These are phyloP conservation scores for Umimayanthus kanabou DNA, from an alignment of 92 coral and sea anemone genomes.

Conservation along the genomic window DNA sequence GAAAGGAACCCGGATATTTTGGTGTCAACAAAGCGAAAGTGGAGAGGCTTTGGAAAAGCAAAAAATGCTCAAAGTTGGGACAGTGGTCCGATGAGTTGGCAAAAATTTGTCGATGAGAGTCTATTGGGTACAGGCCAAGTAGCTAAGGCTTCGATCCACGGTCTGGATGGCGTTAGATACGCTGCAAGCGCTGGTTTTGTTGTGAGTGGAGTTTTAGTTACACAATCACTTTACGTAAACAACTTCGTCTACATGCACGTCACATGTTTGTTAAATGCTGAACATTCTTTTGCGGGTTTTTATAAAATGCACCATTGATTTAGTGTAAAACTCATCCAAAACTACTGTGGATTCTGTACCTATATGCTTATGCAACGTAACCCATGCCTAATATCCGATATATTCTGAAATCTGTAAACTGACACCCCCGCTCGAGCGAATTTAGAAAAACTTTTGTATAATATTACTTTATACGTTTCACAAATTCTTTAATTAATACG, in stretches of 20 bases:
- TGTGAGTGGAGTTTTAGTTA: conserved; percentile 45
- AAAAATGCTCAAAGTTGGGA: background rate
- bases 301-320: too few relatives aligned
- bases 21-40: background rate
- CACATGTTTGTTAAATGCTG: too few relatives aligned
- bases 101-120: conserved; percentile 93
- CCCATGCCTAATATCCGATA: too few relatives aligned
- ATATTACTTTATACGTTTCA: too few relatives aligned
- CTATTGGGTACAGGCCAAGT: conserved; percentile 96
- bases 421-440: too few relatives aligned
- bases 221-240: background rate
- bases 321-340: background rate
- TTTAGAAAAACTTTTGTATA: too few relatives aligned
- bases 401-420: too few relatives aligned
- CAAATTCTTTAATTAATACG: too few relatives aligned
- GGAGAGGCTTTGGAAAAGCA: too few relatives aligned
- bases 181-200: conserved; percentile 92
- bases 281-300: too few relatives aligned
- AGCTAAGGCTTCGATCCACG: conserved; percentile 94
- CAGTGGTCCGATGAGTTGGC: conserved; percentile 91
- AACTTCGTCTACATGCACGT: background rate
- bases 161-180: conserved; percentile 84
- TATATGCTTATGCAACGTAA: too few relatives aligned
- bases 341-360: background rate
- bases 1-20: conserved; percentile 13